Evolutionary conservation across 2,888 invertebrate genomes (phyloP), one percentile per base, ranked within the genome.

Genomic region (Agrotis ipsilon): DNA sequence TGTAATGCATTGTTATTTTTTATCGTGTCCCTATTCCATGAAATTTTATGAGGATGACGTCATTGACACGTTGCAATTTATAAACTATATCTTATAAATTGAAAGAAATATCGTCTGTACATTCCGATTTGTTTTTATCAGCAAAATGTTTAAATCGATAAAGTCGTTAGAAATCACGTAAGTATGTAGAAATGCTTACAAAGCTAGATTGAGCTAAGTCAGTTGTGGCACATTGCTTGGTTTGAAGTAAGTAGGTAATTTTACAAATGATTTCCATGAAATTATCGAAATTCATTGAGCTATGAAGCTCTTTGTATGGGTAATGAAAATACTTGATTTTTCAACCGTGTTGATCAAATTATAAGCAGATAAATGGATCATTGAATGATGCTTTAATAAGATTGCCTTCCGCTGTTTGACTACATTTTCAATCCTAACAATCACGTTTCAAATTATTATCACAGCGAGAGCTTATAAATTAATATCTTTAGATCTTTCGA

Each of bases 111-210:
- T 54, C 21, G 6, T 45, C 7, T 1, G 18, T 11, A 24, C 24
- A 62, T 51, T n/a, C 1, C 11, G 16, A 27, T 49, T 59, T 54
- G 13, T 13, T 46, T 55, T 54, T 45, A 19, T 64, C 59, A 70
- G 39, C 70, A 39, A 70, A 48, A 51, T 55, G 54, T 39, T 49
- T 18, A 7, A 13, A 49, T 45, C 1, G 19, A 27, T 46, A 49
- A 49, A 45, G 19, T 7, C 39, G 45, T 43, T 16, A 11, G 14
- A 59, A 69, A 63, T 69, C 75, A 75, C 75, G 75, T 75, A 63
- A 24, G 55, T 43, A 19, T 58, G 21, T 48, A 24, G 45, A 49
- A 66, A 46, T 73, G 24, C 6, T 45, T 21, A 58, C 4, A 16
- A 0, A 43, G 21, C 14, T 19, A 57, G 39, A 27, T 51, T 18